phyloP scores from a whole-genome alignment of 2,888 invertebrate genomes.

The Deilephila elpenor region DNA sequence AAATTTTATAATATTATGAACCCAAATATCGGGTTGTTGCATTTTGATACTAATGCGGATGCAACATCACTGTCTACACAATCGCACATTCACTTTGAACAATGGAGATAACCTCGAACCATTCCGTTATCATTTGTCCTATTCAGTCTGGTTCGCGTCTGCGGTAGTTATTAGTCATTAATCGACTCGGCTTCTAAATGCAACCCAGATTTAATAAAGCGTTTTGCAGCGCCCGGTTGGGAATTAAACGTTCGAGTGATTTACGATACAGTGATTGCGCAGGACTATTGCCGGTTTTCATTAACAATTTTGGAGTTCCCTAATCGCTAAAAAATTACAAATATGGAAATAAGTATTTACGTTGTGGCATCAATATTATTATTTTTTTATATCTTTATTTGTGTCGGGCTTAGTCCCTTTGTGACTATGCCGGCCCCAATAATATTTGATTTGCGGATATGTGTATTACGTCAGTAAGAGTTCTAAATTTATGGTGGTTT shows the following conservation, averaged over 20 bases:
- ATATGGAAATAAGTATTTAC: too few species aligned
- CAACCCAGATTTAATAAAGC: neutral
- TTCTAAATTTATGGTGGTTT: too few species aligned
- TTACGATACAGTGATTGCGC: neutral
- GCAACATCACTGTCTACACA: neutral
- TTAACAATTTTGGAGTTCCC: too few species aligned
- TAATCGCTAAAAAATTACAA: too few species aligned
- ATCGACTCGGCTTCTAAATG: neutral
- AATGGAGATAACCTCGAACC: conserved; percentile 15
- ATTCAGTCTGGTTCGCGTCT: conserved; percentile 15
- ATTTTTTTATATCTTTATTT: too few species aligned
- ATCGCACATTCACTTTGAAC: conserved; percentile 19
- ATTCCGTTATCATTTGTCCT: conserved; percentile 1
- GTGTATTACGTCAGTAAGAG: too few species aligned
- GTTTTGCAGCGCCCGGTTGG: neutral
- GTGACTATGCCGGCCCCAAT: too few species aligned
- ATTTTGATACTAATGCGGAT: neutral
- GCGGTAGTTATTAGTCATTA: neutral
- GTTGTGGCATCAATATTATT: too few species aligned
- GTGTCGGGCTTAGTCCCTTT: too few species aligned
- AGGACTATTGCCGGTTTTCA: neutral
- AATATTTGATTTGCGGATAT: too few species aligned
- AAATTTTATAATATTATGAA: neutral
- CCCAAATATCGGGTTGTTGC: neutral
- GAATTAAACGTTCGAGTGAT: neutral